phyloP scores from a whole-genome alignment of 2,888 invertebrate species.

The Nymphalis urticae region DNA sequence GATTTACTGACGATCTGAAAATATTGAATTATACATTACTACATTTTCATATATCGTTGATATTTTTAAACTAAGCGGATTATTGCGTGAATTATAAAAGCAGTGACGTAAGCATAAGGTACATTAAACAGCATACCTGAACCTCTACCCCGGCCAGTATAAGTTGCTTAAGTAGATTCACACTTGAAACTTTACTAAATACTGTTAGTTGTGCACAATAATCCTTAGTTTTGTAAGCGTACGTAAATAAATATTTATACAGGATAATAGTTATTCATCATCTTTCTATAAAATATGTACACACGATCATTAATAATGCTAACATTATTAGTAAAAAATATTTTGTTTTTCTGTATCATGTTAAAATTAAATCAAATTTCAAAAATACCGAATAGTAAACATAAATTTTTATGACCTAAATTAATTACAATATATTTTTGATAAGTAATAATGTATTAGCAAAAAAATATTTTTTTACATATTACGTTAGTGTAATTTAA shows the following conservation, averaged over 20 bases:
- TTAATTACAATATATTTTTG: too few relatives aligned
- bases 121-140: constrained; percentile 68
- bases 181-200: constrained; percentile 32
- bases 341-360: too few relatives aligned
- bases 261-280: background rate
- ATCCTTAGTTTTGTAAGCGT: constrained; percentile 7
- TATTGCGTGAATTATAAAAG: constrained; percentile 38
- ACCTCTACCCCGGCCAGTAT: constrained; percentile 49
- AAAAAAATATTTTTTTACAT: too few relatives aligned
- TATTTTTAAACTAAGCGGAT: constrained; percentile 33
- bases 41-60: constrained; percentile 47
- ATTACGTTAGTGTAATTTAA: too few relatives aligned
- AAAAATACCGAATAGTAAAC: too few relatives aligned
- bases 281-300: background rate
- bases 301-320: background rate
- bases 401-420: too few relatives aligned
- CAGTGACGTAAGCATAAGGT: constrained; percentile 42
- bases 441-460: too few relatives aligned
- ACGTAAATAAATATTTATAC: constrained; percentile 4
- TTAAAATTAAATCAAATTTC: too few relatives aligned
- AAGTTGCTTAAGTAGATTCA: constrained; percentile 37
- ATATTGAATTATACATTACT: constrained; percentile 23
- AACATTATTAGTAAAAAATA: background rate
- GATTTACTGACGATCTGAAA: constrained; percentile 50
- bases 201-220: constrained; percentile 39